Percentiles rank a stretch among this genome's conserved stretches.
Evolutionary conservation across 2,888 invertebrate species (phyloP).

Genomic region (Ochropleura plecta): DNA sequence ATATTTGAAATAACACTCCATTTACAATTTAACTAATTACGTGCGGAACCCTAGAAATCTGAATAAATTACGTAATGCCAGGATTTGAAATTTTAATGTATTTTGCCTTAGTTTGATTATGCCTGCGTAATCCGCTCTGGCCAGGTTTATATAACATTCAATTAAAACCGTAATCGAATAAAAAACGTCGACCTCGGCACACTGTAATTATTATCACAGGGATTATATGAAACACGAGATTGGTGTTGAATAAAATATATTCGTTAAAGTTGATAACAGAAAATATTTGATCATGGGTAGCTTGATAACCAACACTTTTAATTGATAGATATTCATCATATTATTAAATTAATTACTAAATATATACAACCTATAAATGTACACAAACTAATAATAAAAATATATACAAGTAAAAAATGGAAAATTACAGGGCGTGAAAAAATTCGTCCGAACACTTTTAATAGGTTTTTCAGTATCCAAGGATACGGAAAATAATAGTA

Average conservation of each 20-base stretch:
- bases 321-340: no score
- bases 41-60: conserved; percentile 9
- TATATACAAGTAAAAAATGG: no score
- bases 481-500: no score
- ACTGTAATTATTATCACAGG: conserved; percentile 24
- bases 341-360: no score
- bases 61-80: conserved; percentile 21
- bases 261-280: not conserved
- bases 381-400: no score
- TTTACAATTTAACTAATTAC: conserved; percentile 23
- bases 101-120: conserved; percentile 46
- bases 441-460: no score
- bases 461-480: no score
- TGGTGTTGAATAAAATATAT: conserved; percentile 5
- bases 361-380: no score
- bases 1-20: not conserved
- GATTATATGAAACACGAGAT: conserved; percentile 5
- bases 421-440: no score
- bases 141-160: conserved; percentile 50
- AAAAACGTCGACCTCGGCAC: conserved; percentile 28
- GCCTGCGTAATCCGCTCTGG: conserved; percentile 49
- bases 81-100: conserved; percentile 38
- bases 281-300: not conserved
- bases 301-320: no score
- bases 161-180: conserved; percentile 51